Evolutionary conservation across 2,113 vertebrate species (phyloP).

Genomic region (Brachyhypopomus gauderio): DNA sequence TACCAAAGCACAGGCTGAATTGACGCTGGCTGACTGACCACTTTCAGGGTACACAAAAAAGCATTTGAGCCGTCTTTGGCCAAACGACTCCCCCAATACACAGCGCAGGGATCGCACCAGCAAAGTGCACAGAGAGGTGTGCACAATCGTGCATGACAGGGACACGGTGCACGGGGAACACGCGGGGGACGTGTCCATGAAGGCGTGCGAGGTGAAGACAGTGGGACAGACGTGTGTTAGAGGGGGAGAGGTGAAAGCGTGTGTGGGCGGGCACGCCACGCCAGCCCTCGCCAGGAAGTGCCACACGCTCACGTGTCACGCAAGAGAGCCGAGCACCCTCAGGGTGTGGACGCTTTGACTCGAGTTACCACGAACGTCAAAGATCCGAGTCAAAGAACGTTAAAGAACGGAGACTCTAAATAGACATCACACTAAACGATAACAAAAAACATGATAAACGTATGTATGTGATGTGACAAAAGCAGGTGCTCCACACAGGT

Average conservation of each 20-base stretch:
- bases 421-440: neutral
- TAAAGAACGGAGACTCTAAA: neutral
- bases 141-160: neutral
- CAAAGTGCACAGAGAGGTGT: neutral
- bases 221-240: slow-evolving; percentile 9
- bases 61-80: neutral
- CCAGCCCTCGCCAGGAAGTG: slow-evolving; percentile 2
- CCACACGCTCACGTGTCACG: neutral
- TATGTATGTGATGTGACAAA: neutral
- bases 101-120: neutral
- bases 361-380: neutral
- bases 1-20: neutral
- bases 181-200: slow-evolving; percentile 15
- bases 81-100: neutral
- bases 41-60: neutral
- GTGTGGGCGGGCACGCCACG: neutral
- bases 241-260: neutral
- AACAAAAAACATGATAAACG: neutral
- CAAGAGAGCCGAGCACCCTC: neutral
- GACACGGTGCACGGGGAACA: neutral
- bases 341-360: neutral
- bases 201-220: slow-evolving; percentile 17
- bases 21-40: neutral
- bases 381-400: no score
- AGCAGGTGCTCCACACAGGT: slow-evolving; percentile 12